These are phyloP conservation scores for Galleria mellonella DNA, from an alignment of 1,140 invertebrate genomes.

Conservation along the genomic window DNA sequence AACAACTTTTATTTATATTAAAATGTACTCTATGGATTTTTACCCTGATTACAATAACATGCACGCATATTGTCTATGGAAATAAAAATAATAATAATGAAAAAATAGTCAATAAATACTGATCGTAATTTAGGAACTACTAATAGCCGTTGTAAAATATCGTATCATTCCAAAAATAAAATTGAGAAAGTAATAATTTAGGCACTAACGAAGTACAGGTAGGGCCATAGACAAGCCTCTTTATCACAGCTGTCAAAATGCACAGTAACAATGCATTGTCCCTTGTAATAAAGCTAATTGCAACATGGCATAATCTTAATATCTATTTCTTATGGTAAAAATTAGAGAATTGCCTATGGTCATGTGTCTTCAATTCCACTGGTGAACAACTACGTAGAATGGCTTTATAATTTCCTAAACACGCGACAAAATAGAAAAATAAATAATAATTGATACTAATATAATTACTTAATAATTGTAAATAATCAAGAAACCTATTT, in stretches of 20 bases:
- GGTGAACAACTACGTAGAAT: constrained; percentile 31
- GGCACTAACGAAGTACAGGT: constrained; percentile 11
- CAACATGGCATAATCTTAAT: constrained; percentile 61
- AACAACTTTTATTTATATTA: constrained; percentile 1
- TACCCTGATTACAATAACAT: constrained; percentile 29
- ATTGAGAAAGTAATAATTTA: constrained; percentile 10
- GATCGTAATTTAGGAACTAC: constrained; percentile 69
- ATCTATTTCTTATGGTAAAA: constrained; percentile 65
- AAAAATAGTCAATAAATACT: constrained; percentile 50
- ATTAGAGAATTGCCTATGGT: constrained; percentile 64
- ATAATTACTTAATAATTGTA: constrained; percentile 32
- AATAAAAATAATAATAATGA: not conserved
- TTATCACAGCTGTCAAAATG: constrained; percentile 70
- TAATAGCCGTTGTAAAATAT: constrained; percentile 30
- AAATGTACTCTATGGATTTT: constrained; percentile 22
- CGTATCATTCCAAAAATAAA: constrained; percentile 6
- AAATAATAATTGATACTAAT: constrained; percentile 37
- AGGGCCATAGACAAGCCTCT: constrained; percentile 63
- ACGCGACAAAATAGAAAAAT: constrained; percentile 43
- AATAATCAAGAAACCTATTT: constrained; percentile 11
- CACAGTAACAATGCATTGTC: constrained; percentile 47
- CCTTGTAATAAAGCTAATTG: constrained; percentile 58
- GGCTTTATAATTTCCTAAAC: constrained; percentile 53
- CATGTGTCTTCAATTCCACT: constrained; percentile 11
- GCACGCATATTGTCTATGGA: constrained; percentile 14